Base-by-base conservation (phyloP, 2,797 vertebrate genomes). In the Brachyalestes nurse region DNA sequence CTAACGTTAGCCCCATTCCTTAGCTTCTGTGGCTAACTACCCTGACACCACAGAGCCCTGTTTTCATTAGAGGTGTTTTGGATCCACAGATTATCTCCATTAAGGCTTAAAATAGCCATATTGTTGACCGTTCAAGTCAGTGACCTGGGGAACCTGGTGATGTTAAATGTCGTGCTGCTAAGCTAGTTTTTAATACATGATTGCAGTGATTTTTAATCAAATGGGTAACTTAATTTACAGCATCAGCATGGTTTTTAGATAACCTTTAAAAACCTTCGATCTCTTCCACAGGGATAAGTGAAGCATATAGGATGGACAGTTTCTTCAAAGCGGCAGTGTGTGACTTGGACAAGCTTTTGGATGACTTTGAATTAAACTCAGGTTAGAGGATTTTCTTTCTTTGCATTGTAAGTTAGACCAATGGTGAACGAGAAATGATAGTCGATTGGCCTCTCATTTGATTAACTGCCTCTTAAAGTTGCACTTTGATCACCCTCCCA, bases 241-340 rank as follows among this genome's bases (percentile, higher is more conserved):
- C 34, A 34, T 34, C 34, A 34, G 34, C 34, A 65, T 16, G 62
- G 5, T 4, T 16, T n/a, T 65, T 38, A 40, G 1, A 25, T 64
- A 17, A 34, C 13, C 61, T 65, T 42, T 42, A 69, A 45, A 67
- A 19, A 5, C 57, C 8, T 19, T 60, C 6, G 1, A 47, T 47
- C 10, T 13, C 64, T 82, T 67, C 47, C 70, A 55, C 69, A 87
- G 86, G 76, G 86, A 38, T 85, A 71, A 79, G 60, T 75, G 62
- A 72, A 80, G 21, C 19, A 64, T 51, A 62, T 61, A 97, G 91
- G 89, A 99, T 99, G 98, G 98, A 99, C 88, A 97, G 92, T 92
- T 98, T 96, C 89, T 99, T 99, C 91, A 97, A 96, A 93, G 97
- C 98, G 86, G 97, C 97, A 78, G 96, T 99, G 77, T 96, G 95